A percentile compares a stretch with the other conserved stretches of the same genome.
These are phyloP conservation scores for Drosophila kanekoi DNA, from an alignment of 2,888 invertebrate genomes.

Conservation along the genomic window DNA sequence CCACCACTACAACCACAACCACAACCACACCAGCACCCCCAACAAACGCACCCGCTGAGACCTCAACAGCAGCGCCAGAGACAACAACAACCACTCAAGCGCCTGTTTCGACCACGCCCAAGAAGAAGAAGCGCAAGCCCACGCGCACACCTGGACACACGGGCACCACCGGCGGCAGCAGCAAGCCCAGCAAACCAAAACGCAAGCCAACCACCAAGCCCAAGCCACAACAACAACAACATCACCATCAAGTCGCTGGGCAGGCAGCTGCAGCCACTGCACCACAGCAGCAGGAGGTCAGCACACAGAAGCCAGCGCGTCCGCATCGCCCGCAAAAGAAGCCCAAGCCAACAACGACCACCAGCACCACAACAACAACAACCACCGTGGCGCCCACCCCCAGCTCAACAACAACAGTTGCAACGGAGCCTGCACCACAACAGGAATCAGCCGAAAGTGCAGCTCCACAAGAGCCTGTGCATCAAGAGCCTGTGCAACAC, in stretches of 20 bases:
- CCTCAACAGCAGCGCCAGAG: conserved; percentile 31
- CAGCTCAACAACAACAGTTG: conserved; percentile 17
- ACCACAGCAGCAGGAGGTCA: conserved; percentile 47
- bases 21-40: conserved; percentile 30
- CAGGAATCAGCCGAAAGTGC: conserved; percentile 13
- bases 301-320: conserved; percentile 38
- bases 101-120: conserved; percentile 51
- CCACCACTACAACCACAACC: conserved; percentile 36
- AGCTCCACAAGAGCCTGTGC: conserved; percentile 21
- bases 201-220: conserved; percentile 56
- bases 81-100: conserved; percentile 38
- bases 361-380: conserved; percentile 35
- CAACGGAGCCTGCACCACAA: conserved; percentile 12
- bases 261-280: conserved; percentile 39
- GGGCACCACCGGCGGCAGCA: conserved; percentile 10
- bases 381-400: conserved; percentile 50
- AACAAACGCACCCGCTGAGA: conserved; percentile 22
- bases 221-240: conserved; percentile 49
- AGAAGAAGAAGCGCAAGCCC: conserved; percentile 81
- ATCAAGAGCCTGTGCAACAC: background rate
- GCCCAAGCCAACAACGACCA: conserved; percentile 59
- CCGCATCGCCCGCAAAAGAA: conserved; percentile 56
- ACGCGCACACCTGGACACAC: conserved; percentile 68
- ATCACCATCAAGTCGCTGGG: conserved; percentile 21
- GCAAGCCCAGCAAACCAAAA: conserved; percentile 43